phyloP scores from a whole-genome alignment of 2,888 invertebrate genomes.

The Drosophila robusta region DNA sequence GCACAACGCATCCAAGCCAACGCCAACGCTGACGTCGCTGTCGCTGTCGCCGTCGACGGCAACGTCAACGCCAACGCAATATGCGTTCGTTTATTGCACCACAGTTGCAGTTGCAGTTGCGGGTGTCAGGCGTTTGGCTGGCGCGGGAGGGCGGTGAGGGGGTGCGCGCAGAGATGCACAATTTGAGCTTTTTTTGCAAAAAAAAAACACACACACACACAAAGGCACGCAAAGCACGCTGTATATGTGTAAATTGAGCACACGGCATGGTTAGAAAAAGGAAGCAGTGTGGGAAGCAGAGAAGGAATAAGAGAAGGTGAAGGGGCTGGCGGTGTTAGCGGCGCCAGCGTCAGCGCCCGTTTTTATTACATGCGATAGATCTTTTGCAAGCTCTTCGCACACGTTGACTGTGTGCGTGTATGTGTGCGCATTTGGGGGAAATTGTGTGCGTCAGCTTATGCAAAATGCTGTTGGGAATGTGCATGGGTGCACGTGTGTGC shows the following conservation, averaged over 20 bases:
- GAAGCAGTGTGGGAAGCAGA: constrained; percentile 45
- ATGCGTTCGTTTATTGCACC: constrained; percentile 79
- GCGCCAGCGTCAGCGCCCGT: constrained; percentile 49
- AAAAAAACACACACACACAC: constrained; percentile 29
- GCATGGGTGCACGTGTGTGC: constrained; percentile 3
- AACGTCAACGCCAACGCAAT: constrained; percentile 70
- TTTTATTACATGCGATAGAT: constrained; percentile 58
- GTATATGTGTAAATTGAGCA: constrained; percentile 64
- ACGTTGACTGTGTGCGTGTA: constrained; percentile 10
- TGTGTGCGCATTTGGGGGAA: constrained; percentile 47
- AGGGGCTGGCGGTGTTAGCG: constrained; percentile 9
- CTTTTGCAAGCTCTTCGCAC: constrained; percentile 55
- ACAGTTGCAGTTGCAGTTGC: constrained; percentile 69
- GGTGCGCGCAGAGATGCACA: constrained; percentile 47
- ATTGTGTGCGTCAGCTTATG: constrained; percentile 51
- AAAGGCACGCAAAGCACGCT: constrained; percentile 6
- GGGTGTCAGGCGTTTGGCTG: constrained; percentile 45
- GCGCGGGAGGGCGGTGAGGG: no score
- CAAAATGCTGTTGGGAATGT: constrained; percentile 45
- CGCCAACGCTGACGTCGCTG: constrained; percentile 38
- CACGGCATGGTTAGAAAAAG: constrained; percentile 66
- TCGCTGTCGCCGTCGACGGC: neutral
- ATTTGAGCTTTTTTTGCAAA: constrained; percentile 60
- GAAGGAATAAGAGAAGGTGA: constrained; percentile 19
- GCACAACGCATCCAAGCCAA: constrained; percentile 18